These are phyloP conservation scores for Andrena haemorrhoa DNA, from an alignment of 2,888 invertebrate species.

Conservation along the genomic window DNA sequence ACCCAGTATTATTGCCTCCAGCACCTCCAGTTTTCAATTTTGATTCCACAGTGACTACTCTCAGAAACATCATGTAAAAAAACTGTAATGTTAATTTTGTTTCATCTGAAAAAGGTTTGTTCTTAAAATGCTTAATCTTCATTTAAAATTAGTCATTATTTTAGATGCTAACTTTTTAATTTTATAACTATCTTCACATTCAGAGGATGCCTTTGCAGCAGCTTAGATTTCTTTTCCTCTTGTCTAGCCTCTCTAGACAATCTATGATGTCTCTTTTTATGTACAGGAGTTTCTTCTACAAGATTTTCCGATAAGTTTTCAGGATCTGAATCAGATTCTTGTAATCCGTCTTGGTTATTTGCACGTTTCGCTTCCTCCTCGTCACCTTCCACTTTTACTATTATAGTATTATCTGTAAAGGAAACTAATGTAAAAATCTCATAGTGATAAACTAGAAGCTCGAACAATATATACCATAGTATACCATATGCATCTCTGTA, in stretches of 20 bases:
- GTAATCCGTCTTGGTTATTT: slow-evolving; percentile 85
- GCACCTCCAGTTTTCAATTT: slow-evolving; percentile 86
- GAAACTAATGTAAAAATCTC: not conserved
- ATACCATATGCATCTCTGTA: slow-evolving; percentile 91
- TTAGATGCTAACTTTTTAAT: slow-evolving; percentile 84
- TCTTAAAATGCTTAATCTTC: not conserved
- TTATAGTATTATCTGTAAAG: slow-evolving; percentile 74
- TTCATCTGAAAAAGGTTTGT: slow-evolving; percentile 85
- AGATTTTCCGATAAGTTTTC: slow-evolving; percentile 85
- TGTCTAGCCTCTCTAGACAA: slow-evolving; percentile 88
- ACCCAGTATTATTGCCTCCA: slow-evolving; percentile 88
- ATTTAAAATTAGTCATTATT: not conserved
- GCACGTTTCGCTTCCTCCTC: slow-evolving; percentile 86
- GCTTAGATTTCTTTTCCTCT: slow-evolving; percentile 89
- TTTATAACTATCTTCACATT: slow-evolving; percentile 89
- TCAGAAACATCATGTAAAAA: slow-evolving; percentile 89
- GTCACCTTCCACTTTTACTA: slow-evolving; percentile 85
- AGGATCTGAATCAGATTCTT: slow-evolving; percentile 90
- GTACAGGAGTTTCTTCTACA: slow-evolving; percentile 85
- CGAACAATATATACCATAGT: slow-evolving; percentile 3
- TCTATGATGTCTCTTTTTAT: slow-evolving; percentile 89
- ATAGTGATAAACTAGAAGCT: not conserved
- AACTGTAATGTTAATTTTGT: slow-evolving; percentile 89
- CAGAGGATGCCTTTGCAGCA: slow-evolving; percentile 91
- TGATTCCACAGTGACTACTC: slow-evolving; percentile 91